phyloP scores from a whole-genome alignment of 2,888 invertebrate species.

The Miltochrista miniata region DNA sequence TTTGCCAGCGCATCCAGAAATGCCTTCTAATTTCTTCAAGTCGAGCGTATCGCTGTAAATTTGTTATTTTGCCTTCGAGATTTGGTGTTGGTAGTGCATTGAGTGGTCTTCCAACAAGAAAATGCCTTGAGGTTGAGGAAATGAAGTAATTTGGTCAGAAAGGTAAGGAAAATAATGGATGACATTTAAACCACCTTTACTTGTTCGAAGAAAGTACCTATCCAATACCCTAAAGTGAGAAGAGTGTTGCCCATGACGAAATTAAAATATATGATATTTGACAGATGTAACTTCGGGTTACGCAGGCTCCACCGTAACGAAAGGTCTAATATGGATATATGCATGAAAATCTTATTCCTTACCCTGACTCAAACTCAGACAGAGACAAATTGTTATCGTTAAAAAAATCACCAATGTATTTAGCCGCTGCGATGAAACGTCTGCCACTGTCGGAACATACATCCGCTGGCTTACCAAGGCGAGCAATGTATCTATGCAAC shows the following conservation, averaged over 20 bases:
- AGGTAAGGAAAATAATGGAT: neutral
- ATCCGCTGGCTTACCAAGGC: conserved; percentile 37
- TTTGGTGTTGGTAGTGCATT: neutral
- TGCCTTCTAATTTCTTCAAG: neutral
- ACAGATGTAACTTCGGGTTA: neutral
- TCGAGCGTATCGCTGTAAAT: neutral
- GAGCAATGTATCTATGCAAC: conserved; percentile 33
- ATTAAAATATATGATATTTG: neutral
- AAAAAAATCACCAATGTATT: neutral
- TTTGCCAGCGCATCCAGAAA: neutral
- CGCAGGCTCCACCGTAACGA: neutral
- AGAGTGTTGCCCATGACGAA: neutral
- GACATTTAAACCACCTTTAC: neutral
- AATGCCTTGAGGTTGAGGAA: neutral
- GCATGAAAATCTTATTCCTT: neutral
- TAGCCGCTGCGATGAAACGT: conserved; percentile 17
- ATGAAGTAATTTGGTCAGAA: neutral
- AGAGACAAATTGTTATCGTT: neutral
- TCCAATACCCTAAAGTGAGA: neutral
- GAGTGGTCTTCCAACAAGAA: neutral
- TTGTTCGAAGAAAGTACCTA: neutral
- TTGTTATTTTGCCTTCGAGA: neutral
- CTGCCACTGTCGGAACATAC: conserved; percentile 15
- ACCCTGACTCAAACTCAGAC: neutral
- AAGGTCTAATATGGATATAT: neutral